phyloP scores from a whole-genome alignment of 92 coral and sea anemone species.

The Palythoa grandiflora region DNA sequence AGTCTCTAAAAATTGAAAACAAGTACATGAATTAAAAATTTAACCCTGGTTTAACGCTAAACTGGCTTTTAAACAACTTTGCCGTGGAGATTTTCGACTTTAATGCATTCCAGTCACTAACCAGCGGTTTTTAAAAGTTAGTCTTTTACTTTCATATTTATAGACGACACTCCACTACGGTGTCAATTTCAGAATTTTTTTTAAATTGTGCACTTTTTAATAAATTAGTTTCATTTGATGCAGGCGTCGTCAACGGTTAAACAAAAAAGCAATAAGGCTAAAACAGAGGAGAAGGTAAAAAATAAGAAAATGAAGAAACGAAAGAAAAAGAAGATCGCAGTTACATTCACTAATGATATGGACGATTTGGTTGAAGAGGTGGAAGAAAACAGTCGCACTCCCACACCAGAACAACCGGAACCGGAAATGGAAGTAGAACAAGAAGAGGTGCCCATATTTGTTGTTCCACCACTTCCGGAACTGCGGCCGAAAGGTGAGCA shows the following conservation, averaged over 20 bases:
- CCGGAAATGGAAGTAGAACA: not conserved
- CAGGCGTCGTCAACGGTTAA: slow-evolving; percentile 62
- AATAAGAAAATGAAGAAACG: slow-evolving; percentile 65
- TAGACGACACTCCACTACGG: too few relatives aligned
- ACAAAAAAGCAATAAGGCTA: slow-evolving; percentile 70
- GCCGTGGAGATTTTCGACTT: too few relatives aligned
- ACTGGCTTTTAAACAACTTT: too few relatives aligned
- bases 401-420: slow-evolving; percentile 75
- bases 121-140: too few relatives aligned
- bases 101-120: too few relatives aligned
- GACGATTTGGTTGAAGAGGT: slow-evolving; percentile 61
- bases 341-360: slow-evolving; percentile 41
- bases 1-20: too few relatives aligned
- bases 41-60: too few relatives aligned
- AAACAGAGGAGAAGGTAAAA: slow-evolving; percentile 71
- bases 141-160: too few relatives aligned
- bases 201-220: too few relatives aligned
- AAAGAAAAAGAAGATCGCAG: slow-evolving; percentile 58
- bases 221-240: not conserved
- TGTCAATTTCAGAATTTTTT: too few relatives aligned
- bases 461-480: slow-evolving; percentile 40
- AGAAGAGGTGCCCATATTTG: slow-evolving; percentile 39
- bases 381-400: slow-evolving; percentile 58
- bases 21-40: too few relatives aligned
- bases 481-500: not conserved